Conservation (phyloP, 2,888 invertebrate species). For the Druceiella hillmani region DNA sequence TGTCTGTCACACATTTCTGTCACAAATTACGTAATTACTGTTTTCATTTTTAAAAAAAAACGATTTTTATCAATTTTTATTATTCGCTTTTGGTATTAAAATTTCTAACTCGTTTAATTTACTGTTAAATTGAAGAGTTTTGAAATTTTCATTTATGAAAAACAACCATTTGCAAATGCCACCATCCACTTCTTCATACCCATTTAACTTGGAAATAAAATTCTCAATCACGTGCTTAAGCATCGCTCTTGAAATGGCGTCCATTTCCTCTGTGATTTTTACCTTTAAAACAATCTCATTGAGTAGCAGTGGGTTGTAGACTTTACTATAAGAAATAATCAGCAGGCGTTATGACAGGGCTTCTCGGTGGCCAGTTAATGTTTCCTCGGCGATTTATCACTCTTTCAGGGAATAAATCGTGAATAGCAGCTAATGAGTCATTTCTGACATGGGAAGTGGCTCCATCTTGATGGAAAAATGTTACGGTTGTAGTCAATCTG, state of each 20-base stretch:
- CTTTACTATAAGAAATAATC: slow-evolving; percentile 11
- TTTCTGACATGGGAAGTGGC: slow-evolving; percentile 4
- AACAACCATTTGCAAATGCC: no score
- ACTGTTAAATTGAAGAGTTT: no score
- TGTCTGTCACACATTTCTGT: no score
- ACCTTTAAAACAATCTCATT: slow-evolving; percentile 7
- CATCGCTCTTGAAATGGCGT: slow-evolving; percentile 10
- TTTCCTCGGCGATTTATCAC: slow-evolving; percentile 10
- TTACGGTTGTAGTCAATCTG: slow-evolving; percentile 2
- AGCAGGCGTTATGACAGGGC: slow-evolving; percentile 11
- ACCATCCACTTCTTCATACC: slow-evolving; percentile 3
- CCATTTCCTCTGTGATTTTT: slow-evolving; percentile 11
- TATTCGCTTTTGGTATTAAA: no score
- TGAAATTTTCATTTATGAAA: no score
- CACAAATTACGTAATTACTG: no score
- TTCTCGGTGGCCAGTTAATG: slow-evolving; percentile 14
- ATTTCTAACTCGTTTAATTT: no score
- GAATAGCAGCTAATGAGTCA: slow-evolving; percentile 8
- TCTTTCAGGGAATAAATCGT: slow-evolving; percentile 7
- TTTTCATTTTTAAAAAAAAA: no score
- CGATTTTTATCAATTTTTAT: no score
- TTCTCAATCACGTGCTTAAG: slow-evolving; percentile 9
- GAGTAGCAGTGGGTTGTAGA: slow-evolving; percentile 8
- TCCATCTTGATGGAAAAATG: neutral
- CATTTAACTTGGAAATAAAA: slow-evolving; percentile 2